Conservation (phyloP, 2,113 vertebrate genomes). For the Stictonetta naevosa region DNA sequence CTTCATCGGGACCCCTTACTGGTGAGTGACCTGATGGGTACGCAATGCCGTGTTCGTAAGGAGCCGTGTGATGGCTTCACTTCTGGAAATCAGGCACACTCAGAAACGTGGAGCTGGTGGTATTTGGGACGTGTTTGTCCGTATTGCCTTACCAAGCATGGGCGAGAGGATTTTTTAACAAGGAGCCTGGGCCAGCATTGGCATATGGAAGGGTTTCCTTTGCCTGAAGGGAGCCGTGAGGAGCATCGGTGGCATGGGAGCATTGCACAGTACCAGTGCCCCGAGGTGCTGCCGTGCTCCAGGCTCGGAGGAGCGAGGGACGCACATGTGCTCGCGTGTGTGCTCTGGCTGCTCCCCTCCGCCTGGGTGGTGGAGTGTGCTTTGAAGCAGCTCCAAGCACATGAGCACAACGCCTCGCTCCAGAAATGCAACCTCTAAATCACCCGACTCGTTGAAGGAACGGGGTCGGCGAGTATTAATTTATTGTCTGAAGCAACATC, state of each 20-base stretch:
- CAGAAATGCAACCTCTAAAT: slow-evolving; percentile 53
- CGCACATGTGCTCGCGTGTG: background rate
- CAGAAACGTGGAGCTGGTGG: accelerated
- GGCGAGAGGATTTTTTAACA: background rate
- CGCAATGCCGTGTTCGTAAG: accelerated
- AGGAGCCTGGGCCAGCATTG: background rate
- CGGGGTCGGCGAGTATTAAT: background rate
- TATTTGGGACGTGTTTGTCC: background rate
- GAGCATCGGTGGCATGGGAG: accelerated
- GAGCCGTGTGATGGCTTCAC: background rate
- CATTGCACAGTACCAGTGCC: accelerated
- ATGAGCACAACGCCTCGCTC: background rate
- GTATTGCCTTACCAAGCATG: accelerated
- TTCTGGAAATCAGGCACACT: background rate
- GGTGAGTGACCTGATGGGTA: slow-evolving; percentile 79
- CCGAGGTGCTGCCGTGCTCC: accelerated
- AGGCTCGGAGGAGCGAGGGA: background rate
- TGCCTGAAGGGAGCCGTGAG: background rate
- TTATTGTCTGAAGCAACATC: slow-evolving; percentile 49
- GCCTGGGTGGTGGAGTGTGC: background rate
- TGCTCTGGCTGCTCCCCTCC: background rate
- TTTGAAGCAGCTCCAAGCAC: slow-evolving; percentile 48
- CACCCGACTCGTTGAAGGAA: slow-evolving; percentile 7
- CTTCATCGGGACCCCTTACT: slow-evolving; percentile 97
- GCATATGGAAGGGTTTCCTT: accelerated